phyloP scores from a whole-genome alignment of 2,888 invertebrate species.

The Thymelicus acteon region DNA sequence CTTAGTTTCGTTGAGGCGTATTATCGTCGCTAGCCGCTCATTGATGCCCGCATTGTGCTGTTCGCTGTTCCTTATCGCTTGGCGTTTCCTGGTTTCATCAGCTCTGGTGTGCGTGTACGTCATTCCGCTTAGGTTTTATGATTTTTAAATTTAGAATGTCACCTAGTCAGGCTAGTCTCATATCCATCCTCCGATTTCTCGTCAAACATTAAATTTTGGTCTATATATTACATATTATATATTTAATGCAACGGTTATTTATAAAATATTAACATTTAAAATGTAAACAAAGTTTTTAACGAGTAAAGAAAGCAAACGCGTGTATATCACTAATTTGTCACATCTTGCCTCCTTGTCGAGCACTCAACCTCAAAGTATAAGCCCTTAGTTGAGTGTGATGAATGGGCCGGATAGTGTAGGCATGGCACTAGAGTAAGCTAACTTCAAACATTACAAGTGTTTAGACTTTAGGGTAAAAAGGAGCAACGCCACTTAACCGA shows the following conservation, averaged over 20 bases:
- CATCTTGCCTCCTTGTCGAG: neutral
- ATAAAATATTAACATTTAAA: neutral
- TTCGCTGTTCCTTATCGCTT: conserved; percentile 4
- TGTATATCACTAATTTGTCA: neutral
- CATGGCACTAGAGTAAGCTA: neutral
- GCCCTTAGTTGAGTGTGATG: conserved; percentile 3
- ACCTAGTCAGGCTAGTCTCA: no score
- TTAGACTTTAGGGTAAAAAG: neutral
- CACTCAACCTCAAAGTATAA: neutral
- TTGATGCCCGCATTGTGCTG: conserved; percentile 5
- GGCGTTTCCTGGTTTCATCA: conserved; percentile 5
- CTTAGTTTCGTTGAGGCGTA: neutral
- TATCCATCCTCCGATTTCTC: no score
- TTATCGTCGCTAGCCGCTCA: neutral
- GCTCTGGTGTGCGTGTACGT: no score
- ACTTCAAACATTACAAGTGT: conserved; percentile 1
- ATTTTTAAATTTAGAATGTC: no score
- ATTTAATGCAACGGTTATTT: no score
- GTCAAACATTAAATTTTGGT: no score
- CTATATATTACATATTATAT: no score
- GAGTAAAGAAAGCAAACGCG: neutral
- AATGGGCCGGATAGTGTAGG: conserved; percentile 3
- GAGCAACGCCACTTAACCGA: neutral
- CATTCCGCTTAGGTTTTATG: no score
- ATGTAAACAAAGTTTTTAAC: neutral